Evolutionary conservation across 2,797 vertebrate genomes (phyloP), one percentile per base, ranked within the genome.

Genomic region (Neosilurus hyrtlii): DNA sequence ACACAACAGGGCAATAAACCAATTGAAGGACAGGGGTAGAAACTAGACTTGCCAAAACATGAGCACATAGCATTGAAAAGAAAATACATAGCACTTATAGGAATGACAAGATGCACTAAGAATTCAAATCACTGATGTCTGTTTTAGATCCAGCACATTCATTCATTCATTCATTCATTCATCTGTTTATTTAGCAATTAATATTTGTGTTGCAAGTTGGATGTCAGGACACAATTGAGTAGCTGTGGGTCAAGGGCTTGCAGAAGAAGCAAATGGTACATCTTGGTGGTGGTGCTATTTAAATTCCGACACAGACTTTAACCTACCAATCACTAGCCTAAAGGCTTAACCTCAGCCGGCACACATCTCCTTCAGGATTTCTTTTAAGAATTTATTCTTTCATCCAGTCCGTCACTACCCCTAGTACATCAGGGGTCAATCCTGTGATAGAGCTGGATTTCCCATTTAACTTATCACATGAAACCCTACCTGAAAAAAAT

Each of bases 311-410:
- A 30, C 30, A 30, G 30, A 30, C 30, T 30, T 30, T 15, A 63
- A 16, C 37, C 37, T 62, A 16, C 37, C 37, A 63, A 49, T 62
- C 57, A 16, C 4, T n/a, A 77, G 37, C 22, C 57, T 14, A 49
- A 62, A 62, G 10, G 14, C 9, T 49, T 56, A 54, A 30, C 15
- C 15, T 24, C 22, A 24, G 12, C 22, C 75, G 51, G 4, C 37
- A 49, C 37, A n/a, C 3, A 78, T 63, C 59, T 49, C 22, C 49
- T 77, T 77, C 57, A 62, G 15, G 57, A 59, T 76, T n/a, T n/a
- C 30, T 30, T 30, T 30, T 30, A n/a, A 37, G n/a, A 10, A 26
- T n/a, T 30, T 72, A 9, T 30, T 59, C 14, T 30, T 57, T 77
- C n/a, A 16, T 56, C 57, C 70, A 59, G 3, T 81, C 52, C n/a